A percentile compares a stretch with the other conserved stretches of the same genome.
These are phyloP conservation scores for Anguilla megastoma DNA, from an alignment of 2,797 vertebrate genomes.

Conservation along the genomic window DNA sequence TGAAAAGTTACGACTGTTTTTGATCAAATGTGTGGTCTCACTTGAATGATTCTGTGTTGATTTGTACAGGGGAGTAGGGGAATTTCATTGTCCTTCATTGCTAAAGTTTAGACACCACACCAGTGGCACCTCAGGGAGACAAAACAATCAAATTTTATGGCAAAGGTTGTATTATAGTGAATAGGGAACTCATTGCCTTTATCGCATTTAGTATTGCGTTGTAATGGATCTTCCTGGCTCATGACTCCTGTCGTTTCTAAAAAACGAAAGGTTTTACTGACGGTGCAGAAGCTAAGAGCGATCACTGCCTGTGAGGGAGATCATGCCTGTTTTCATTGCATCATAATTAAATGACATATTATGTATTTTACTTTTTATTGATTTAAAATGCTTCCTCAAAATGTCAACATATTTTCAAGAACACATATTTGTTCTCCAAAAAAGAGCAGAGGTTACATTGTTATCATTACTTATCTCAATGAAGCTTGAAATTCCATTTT, in stretches of 20 bases:
- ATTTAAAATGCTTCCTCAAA: neutral
- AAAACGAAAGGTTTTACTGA: neutral
- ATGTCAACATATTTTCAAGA: neutral
- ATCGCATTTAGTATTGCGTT: neutral
- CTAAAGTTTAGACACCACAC: neutral
- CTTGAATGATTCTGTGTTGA: neutral
- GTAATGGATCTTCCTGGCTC: neutral
- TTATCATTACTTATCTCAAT: slow-evolving; percentile 11
- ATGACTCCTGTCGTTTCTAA: neutral
- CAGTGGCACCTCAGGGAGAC: neutral
- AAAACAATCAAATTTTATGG: neutral
- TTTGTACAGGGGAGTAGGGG: neutral
- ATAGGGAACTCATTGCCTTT: neutral
- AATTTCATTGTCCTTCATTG: neutral
- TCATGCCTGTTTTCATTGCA: neutral
- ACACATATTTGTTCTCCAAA: neutral
- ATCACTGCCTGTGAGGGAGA: neutral
- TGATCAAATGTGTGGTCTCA: neutral
- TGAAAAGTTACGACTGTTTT: neutral
- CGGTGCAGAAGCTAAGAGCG: neutral
- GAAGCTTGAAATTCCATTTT: slow-evolving; percentile 4
- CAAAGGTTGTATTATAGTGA: neutral
- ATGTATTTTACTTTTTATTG: neutral
- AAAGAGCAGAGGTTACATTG: neutral
- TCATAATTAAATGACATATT: neutral